Conservation (phyloP, 2,888 invertebrate species). For the Amiota communis region DNA sequence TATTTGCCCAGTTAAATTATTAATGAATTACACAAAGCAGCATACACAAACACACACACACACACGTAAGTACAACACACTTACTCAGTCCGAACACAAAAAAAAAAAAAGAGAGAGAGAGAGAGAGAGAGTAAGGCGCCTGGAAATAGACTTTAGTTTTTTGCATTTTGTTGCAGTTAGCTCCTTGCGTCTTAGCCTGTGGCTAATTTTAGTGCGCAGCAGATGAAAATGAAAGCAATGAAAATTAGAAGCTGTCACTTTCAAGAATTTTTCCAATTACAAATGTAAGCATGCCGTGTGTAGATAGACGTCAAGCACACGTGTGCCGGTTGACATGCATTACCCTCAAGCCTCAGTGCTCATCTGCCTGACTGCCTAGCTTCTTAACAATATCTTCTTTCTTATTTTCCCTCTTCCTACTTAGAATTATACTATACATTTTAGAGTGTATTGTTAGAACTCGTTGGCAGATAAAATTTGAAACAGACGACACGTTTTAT, state of each 20-base stretch:
- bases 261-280: neutral
- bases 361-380: neutral
- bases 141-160: slow-evolving; percentile 3
- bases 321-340: too few species aligned
- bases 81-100: neutral
- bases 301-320: too few species aligned
- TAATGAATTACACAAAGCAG: slow-evolving; percentile 40
- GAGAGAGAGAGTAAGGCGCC: neutral
- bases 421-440: too few species aligned
- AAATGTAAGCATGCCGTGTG: too few species aligned
- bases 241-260: slow-evolving; percentile 11
- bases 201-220: slow-evolving; percentile 21
- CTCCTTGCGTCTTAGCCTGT: neutral
- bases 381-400: neutral
- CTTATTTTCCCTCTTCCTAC: neutral
- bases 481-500: too few species aligned
- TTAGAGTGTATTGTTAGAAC: too few species aligned
- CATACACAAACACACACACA: slow-evolving; percentile 32
- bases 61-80: slow-evolving; percentile 28
- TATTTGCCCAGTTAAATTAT: slow-evolving; percentile 40
- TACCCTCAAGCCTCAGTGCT: neutral
- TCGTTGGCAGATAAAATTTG: too few species aligned
- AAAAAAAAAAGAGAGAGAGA: too few species aligned
- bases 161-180: neutral
- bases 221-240: slow-evolving; percentile 2